Base-by-base conservation (phyloP, 1,140 invertebrate species). In the Meloidogyne exigua region DNA sequence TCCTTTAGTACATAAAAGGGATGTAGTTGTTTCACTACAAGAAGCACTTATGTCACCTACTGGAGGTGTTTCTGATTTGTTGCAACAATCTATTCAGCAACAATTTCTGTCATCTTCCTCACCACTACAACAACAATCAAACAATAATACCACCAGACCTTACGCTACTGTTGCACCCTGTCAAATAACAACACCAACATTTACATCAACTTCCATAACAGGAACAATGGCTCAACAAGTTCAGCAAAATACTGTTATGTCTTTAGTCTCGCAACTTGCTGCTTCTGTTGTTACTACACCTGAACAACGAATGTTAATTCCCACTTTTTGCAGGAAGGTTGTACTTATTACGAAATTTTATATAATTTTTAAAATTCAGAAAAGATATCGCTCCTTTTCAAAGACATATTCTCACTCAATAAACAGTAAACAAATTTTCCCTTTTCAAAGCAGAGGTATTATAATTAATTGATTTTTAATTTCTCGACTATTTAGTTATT, bases 21-120 rank as follows among this genome's bases (percentile, higher is more conserved):
- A 57, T 57, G 49, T n/a, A 57, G 49, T 57, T 57, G 49, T 57
- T n/a, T 57, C 49, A 57, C 49, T 57, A n/a, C 49, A 57, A 57
- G 49, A 57, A n/a, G 18, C 49, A 1, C 49, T 57, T n/a, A 57
- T 57, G 49, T 57, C 49, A 57, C 49, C 49, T n/a, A 57, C 18
- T 57, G 49, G 49, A 57, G 49, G 49, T 7, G 49, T 57, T n/a
- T 57, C 49, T 57, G 49, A 57, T 57, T 57, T 57, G 21, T n/a
- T 57, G 7, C 49, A 57, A 7, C 49, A 57, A 10, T 57, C 49
- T n/a, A 57, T 57, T n/a, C 49, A 57, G 21, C 49, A 57, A 57
- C 49, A 57, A 57, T 57, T 57, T 57, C 49, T 57, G n/a, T 12
- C 13, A 9, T n/a, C 49, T n/a, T 57, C 49, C 0, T 49, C 44